Evolutionary conservation across 2,113 vertebrate species (phyloP), one percentile per base, ranked within the genome.

Genomic region (Semicossyphus pulcher): DNA sequence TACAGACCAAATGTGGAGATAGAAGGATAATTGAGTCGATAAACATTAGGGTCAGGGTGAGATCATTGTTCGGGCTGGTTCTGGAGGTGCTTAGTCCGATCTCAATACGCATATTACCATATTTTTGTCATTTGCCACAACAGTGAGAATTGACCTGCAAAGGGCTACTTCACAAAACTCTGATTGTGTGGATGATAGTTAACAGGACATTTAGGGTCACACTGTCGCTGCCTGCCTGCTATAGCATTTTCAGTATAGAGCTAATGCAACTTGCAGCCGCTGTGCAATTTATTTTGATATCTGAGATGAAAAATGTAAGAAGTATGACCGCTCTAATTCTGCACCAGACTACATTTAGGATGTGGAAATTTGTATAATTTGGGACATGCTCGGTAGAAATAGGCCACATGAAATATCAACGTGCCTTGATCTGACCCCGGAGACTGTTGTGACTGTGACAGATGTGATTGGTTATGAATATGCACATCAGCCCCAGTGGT

Each of bases 11-110:
- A 85, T 87, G 89, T 76, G 86, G 87, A 91, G 91, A 92, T 89
- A 89, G 89, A 92, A 92, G 91, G 92, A 93, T 94, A 93, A 94
- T 92, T 93, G 90, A 89, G 90, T 89, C 87, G 85, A 92, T 92
- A 93, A 93, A 93, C 90, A 92, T 83, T 67, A 85, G 72, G 92
- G 89, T 91, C 86, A 86, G 86, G 85, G 75, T 73, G 69, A 91
- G 90, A 90, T 84, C 91, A 92, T 90, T 92, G 90, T 91, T 77
- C 44, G 16, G 60, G 76, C 71, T 83, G 83, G 73, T 86, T 84
- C 57, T 80, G 74, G 61, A 81, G 79, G 61, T 56, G 81, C 88
- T 92, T 90, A 89, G 85, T 78, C 81, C 76, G 58, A 74, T 85
- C 81, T 84, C 85, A 79, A 54, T 75, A 48, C 45, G 32, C 76